Conservation (phyloP, 2,888 invertebrate species). For the Uropetala carovei region DNA sequence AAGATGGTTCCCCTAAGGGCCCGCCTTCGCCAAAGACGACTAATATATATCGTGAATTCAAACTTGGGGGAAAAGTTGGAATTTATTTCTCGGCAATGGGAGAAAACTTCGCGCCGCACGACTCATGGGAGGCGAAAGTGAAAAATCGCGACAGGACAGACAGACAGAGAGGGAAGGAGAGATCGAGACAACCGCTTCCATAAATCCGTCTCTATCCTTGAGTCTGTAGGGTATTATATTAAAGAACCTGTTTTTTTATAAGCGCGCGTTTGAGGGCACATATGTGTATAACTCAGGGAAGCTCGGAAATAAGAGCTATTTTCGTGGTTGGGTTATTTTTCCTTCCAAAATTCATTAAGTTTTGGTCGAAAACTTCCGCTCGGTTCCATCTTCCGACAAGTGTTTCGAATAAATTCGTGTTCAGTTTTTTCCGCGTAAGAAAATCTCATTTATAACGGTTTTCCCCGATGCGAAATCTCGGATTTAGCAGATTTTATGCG, state of each 20-base stretch:
- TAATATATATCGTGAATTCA: not conserved
- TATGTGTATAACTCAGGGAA: no score
- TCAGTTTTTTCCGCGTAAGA: no score
- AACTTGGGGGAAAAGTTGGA: not conserved
- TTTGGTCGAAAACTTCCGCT: no score
- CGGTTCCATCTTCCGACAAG: no score
- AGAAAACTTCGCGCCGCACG: not conserved
- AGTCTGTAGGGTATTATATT: not conserved
- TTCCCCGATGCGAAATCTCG: no score
- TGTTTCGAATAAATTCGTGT: no score
- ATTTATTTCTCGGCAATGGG: not conserved
- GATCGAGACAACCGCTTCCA: not conserved
- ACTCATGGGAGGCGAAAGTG: not conserved
- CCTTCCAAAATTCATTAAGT: no score
- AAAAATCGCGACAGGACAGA: not conserved
- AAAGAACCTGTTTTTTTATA: not conserved
- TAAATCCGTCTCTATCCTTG: not conserved
- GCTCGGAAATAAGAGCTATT: no score
- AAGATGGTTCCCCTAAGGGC: not conserved
- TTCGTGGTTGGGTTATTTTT: no score
- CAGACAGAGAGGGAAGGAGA: not conserved
- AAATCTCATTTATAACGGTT: no score
- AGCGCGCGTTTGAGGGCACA: no score
- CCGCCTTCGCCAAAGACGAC: not conserved
- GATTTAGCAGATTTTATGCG: no score